Base-by-base conservation (phyloP, 2,797 vertebrate genomes). In the Danio albolineatus region DNA sequence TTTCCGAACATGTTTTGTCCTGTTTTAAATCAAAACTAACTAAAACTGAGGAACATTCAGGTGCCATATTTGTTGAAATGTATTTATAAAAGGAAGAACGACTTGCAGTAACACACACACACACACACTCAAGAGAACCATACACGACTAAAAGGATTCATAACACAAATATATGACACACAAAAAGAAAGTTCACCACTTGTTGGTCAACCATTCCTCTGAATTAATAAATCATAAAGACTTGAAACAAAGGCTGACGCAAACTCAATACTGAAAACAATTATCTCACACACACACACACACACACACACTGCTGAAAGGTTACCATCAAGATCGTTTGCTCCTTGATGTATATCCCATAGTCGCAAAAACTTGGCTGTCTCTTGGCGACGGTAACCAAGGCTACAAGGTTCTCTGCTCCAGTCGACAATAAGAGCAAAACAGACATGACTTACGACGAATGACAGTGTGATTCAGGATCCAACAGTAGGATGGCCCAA, bases 41-140 rank as follows among this genome's bases (percentile, higher is more conserved):
- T 28, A 71, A 72, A 75, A 79, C 17, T 83, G 21, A 75, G 71
- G 56, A 86, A 86, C 82, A 80, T 83, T 86, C 81, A 82, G 76
- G 83, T 82, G 82, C 77, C 75, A 28, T 28, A 79, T 78, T 86
- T 51, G 65, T 67, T 83, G 79, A 83, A 64, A 85, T 81, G 36
- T 74, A 41, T 84, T 80, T 61, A 82, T 74, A 78, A 85, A 81
- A 69, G 77, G 71, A 84, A 82, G 64, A 83, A 80, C 77, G 80
- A 84, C 84, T 83, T 87, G 82, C 73, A 28, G 28, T 28, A 3
- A 28, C 28, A 28, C 28, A 28, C 28, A 28, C 28, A 28, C 28
- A 28, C 28, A 28, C 28, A 28, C 28, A 28, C 28, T n/a, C n/a
- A 28, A 28, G 28, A 28, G 28, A 28, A 28, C 1, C 28, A 28